Evolutionary conservation across 1,140 invertebrate genomes (phyloP).

Genomic region (Ceratoteleas bidentatus): DNA sequence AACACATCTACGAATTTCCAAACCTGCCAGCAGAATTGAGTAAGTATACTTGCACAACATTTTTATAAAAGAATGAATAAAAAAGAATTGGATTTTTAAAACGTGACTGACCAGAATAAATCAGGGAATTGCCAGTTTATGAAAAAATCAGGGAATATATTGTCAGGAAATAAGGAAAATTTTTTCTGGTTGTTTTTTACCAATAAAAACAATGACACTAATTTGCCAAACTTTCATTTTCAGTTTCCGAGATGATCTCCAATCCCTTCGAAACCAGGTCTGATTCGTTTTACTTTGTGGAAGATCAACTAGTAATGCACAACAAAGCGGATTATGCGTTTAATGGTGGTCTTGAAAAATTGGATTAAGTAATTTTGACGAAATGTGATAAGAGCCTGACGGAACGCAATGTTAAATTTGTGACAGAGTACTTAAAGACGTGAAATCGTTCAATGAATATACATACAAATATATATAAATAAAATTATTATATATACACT

Average conservation of each 20-base stretch:
- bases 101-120: too few species aligned
- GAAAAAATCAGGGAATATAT: too few species aligned
- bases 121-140: too few species aligned
- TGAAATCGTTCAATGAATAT: constrained; percentile 26
- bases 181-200: too few species aligned
- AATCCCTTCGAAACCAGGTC: constrained; percentile 98
- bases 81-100: too few species aligned
- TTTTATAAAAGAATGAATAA: neutral
- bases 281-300: constrained; percentile 99
- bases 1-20: constrained; percentile 99
- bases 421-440: constrained; percentile 50
- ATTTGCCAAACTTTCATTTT: constrained; percentile 73
- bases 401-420: constrained; percentile 7
- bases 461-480: constrained; percentile 28
- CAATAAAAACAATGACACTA: too few species aligned
- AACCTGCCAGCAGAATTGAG: constrained; percentile 91
- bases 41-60: constrained; percentile 80
- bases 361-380: constrained; percentile 53
- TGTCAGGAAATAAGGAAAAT: too few species aligned
- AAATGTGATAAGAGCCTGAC: constrained; percentile 56
- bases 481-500: constrained; percentile 9
- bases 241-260: constrained; percentile 98
- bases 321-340: constrained; percentile 99
- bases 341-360: constrained; percentile 85
- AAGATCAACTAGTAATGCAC: constrained; percentile 98